These are phyloP conservation scores for Pygoscelis antarcticus DNA, from an alignment of 2,113 vertebrate genomes.

Conservation along the genomic window DNA sequence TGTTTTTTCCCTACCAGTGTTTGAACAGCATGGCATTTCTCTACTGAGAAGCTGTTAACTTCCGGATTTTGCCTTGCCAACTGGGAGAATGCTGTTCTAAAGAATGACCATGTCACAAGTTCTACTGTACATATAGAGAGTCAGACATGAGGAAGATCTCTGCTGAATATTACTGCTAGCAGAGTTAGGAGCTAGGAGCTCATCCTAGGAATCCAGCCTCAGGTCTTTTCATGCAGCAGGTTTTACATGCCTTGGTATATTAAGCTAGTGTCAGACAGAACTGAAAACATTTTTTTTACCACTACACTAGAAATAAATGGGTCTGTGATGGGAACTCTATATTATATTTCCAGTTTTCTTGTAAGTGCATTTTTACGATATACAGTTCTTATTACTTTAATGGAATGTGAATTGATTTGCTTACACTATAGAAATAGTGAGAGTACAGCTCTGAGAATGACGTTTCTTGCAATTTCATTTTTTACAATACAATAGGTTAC, in stretches of 20 bases:
- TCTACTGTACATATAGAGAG: background rate
- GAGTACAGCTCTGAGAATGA: constrained; percentile 8
- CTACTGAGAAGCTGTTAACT: background rate
- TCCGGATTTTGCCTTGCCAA: background rate
- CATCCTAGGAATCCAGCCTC: background rate
- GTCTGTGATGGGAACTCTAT: background rate
- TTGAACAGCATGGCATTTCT: background rate
- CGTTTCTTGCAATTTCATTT: constrained; percentile 42
- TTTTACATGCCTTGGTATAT: background rate
- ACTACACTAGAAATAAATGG: background rate
- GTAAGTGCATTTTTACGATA: constrained; percentile 10
- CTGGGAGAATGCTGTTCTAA: background rate
- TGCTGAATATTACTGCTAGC: background rate
- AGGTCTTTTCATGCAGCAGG: background rate
- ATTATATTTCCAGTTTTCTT: constrained; percentile 20
- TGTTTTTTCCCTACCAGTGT: background rate
- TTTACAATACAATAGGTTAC: constrained; percentile 33
- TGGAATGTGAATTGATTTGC: constrained; percentile 52
- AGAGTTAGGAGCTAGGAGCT: background rate
- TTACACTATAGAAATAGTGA: background rate
- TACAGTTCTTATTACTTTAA: constrained; percentile 54
- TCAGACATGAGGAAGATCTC: background rate
- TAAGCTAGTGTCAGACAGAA: background rate
- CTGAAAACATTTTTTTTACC: background rate
- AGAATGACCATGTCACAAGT: background rate